Conservation (phyloP, 23 tunicate genomes). For the Phallusia fumigata region DNA sequence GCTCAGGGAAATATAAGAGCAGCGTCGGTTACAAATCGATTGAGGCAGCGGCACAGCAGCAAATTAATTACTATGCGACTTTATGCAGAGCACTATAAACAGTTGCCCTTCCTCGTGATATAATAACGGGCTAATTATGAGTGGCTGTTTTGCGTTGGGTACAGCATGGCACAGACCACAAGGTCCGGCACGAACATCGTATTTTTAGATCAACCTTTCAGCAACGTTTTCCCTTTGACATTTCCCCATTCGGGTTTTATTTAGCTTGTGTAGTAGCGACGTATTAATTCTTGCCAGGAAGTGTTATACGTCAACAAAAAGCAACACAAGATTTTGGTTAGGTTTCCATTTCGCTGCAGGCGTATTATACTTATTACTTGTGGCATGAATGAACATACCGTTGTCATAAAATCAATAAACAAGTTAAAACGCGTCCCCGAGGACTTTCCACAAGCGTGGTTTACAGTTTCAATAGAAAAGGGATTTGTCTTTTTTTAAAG, state of each 20-base stretch:
- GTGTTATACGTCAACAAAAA: no score
- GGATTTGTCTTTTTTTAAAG: no score
- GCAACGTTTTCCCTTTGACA: background rate
- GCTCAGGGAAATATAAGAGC: background rate
- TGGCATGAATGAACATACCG: no score
- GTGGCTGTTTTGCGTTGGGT: background rate
- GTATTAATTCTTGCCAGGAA: no score
- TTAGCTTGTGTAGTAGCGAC: background rate
- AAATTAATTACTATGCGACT: background rate
- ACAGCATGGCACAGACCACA: no score
- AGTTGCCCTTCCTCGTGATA: slow-evolving; percentile 4
- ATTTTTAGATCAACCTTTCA: background rate
- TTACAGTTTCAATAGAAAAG: no score
- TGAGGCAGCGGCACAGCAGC: background rate
- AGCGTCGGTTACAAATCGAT: background rate
- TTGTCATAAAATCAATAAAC: no score
- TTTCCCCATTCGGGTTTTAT: slow-evolving; percentile 8
- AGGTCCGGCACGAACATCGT: background rate
- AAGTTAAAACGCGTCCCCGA: no score
- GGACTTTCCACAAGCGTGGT: no score
- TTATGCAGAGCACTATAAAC: background rate
- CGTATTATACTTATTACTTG: no score
- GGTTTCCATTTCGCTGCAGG: no score
- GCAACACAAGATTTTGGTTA: no score
- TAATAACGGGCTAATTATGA: background rate